Conservation (phyloP, 2,797 vertebrate species). For the Balearica regulorum region DNA sequence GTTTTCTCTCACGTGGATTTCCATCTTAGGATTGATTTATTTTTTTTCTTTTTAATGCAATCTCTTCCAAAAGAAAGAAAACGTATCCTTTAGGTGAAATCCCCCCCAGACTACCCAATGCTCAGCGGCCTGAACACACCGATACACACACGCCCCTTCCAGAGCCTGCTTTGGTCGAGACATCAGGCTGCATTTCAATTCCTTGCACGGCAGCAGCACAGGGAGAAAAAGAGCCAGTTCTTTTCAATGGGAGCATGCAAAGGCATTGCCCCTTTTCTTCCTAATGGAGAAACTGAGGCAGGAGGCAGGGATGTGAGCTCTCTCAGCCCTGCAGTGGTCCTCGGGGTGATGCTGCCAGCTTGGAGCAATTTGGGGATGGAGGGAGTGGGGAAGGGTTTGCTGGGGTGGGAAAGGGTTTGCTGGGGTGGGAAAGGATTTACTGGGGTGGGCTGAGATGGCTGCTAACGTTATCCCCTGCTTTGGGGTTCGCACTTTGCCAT, state of each 20-base stretch:
- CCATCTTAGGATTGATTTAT: neutral
- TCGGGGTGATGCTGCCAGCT: neutral
- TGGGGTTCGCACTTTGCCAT: neutral
- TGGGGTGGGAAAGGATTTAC: too few relatives aligned
- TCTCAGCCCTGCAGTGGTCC: neutral
- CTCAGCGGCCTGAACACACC: neutral
- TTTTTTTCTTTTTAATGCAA: neutral
- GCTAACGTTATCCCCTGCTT: neutral
- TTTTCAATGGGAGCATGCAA: neutral
- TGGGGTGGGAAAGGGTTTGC: neutral
- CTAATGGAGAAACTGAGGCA: neutral
- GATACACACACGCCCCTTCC: neutral
- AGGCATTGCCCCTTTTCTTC: neutral
- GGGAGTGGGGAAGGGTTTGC: neutral
- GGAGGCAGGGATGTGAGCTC: neutral
- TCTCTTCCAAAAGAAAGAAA: neutral
- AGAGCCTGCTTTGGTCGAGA: neutral
- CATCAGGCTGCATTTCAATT: neutral
- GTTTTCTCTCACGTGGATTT: neutral
- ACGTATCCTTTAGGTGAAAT: accelerated
- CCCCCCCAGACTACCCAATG: accelerated
- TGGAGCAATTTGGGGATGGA: neutral
- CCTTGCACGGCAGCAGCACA: neutral
- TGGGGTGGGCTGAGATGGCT: neutral
- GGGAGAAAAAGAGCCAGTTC: accelerated